Base-by-base conservation (phyloP, 2,797 vertebrate species). In the Melanotaenia boesemani region DNA sequence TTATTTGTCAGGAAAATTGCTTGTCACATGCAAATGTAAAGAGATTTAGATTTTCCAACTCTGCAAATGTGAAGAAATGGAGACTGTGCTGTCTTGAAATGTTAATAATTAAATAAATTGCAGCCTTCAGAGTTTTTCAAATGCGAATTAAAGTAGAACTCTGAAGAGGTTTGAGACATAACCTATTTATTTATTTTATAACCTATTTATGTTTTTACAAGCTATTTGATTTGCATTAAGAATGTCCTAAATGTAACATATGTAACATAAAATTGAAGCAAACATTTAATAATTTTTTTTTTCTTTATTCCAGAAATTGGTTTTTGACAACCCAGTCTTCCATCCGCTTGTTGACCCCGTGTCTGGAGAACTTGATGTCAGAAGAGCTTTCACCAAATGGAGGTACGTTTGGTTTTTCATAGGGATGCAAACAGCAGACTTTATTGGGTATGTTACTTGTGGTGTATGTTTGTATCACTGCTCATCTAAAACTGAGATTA, bases 361-460 rank as follows among this genome's bases (percentile, higher is more conserved):
- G 18, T 97, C 97, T 74, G 98, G 98, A 64, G 98, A 99, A 91
- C 95, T 99, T 83, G 98, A 99, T 85, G 97, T 99, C 83, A 98
- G 96, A 90, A 96, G 97, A 92, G 96, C 97, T 1, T 99, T 99
- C 91, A 95, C 96, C 62, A 99, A 99, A 83, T 99, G 98, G 98
- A 98, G 98, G 98, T 98, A 39, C 84, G 93, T 91, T 54, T 15
- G 13, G 30, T 50, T 46, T 56, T 22, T n/a, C 20, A 24, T n/a
- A 39, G 22, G 12, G 13, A 6, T 41, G 37, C 59, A 6, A 6
- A 22, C 12, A 41, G 1, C 12, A 61, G 24, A 6, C 11, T 39
- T 26, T 8, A 6, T 5, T 12, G 32, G 36, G 20, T 13, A 13
- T 60, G 34, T 15, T n/a, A 1, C 36, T 18, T 28, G 24, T 26